Evolutionary conservation across 2,113 vertebrate species (phyloP).

Genomic region (Acrocephalus kingi): DNA sequence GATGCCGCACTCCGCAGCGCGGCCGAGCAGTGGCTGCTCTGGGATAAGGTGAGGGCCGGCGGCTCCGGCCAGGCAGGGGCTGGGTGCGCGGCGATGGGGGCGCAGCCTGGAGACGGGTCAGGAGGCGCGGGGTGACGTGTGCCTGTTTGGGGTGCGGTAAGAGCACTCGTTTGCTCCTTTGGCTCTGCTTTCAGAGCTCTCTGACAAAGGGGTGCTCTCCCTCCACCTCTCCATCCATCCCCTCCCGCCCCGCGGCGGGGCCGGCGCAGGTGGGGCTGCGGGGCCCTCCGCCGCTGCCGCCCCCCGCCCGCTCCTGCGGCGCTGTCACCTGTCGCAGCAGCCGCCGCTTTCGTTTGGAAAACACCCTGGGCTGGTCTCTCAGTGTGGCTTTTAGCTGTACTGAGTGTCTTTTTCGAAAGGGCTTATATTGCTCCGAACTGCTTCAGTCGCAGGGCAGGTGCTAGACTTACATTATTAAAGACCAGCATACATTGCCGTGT

Average conservation of each 20-base stretch:
- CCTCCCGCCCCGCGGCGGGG: background rate
- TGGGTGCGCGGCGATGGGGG: background rate
- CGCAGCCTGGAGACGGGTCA: background rate
- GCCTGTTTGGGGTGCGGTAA: background rate
- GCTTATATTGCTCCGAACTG: rapidly evolving
- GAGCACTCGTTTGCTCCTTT: background rate
- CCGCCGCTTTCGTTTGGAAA: rapidly evolving
- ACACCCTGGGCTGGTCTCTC: rapidly evolving
- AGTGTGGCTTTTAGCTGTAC: rapidly evolving
- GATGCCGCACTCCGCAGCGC: conserved; percentile 61
- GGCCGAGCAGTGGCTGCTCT: conserved; percentile 81
- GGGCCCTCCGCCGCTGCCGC: background rate
- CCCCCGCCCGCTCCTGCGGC: background rate
- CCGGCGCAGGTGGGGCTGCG: background rate
- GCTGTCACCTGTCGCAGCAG: background rate
- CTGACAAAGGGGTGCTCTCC: background rate
- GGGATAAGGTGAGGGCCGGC: conserved; percentile 80
- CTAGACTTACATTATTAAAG: background rate
- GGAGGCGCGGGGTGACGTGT: background rate
- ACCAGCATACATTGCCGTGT: rapidly evolving
- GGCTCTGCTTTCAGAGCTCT: background rate
- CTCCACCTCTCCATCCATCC: rapidly evolving
- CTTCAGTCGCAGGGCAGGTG: background rate
- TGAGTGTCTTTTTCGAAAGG: background rate
- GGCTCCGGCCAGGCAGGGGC: background rate